A percentile compares a stretch with the other conserved stretches of the same genome.
phyloP scores from a whole-genome alignment of 2,113 vertebrate genomes.

The Nothoprocta perdicaria region DNA sequence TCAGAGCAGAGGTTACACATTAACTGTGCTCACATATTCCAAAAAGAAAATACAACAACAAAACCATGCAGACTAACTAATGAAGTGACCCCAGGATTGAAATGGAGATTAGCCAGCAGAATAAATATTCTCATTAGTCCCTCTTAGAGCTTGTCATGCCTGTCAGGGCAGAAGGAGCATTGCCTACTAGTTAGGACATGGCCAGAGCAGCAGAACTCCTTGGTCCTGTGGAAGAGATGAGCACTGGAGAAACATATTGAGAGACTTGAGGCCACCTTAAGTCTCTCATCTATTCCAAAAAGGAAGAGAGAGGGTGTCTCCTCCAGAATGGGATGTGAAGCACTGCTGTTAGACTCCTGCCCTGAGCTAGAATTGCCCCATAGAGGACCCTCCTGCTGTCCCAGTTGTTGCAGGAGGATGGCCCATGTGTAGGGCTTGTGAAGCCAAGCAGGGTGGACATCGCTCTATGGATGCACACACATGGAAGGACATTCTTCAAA shows the following conservation, averaged over 20 bases:
- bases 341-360: background rate
- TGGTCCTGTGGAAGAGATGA: background rate
- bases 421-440: conserved; percentile 45
- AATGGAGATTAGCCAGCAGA: background rate
- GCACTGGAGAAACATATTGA: background rate
- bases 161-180: background rate
- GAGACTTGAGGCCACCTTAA: background rate
- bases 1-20: conserved; percentile 53
- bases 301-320: background rate
- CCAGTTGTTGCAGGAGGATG: background rate
- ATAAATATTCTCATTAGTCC: background rate
- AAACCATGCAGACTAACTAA: accelerated
- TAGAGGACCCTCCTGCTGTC: background rate
- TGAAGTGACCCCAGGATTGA: background rate
- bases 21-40: conserved; percentile 18
- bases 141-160: background rate
- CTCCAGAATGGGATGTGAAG: background rate
- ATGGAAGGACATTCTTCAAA: background rate
- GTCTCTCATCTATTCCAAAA: accelerated
- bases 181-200: background rate
- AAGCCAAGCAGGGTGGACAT: background rate
- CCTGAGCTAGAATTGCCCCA: background rate
- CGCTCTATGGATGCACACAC: background rate
- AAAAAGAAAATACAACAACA: background rate
- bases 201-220: background rate